Base-by-base conservation (phyloP, 1,140 invertebrate genomes). In the Procambarus clarkii region DNA sequence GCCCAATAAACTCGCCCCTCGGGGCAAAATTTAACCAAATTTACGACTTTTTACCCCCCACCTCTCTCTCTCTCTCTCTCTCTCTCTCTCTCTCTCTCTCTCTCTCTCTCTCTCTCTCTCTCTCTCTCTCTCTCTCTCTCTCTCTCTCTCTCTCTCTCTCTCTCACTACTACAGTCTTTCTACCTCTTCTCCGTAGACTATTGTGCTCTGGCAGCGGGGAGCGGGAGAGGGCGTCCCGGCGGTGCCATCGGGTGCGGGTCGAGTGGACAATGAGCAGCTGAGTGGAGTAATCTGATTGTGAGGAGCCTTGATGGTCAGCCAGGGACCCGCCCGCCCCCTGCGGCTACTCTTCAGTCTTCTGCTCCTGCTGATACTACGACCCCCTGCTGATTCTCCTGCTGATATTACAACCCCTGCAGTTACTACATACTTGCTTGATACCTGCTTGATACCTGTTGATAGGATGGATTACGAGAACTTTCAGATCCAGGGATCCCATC, bases 241-340 rank as follows among this genome's bases (percentile, higher is more conserved):
- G 4, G 46, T n/a, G 45, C 46, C 78, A 48, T 50, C 46, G 4
- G n/a, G 5, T 15, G 45, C 4, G 78, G n/a, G 46, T n/a, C 46
- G 46, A 18, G 45, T 18, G 50, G 46, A 80, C 46, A 50, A 80
- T 48, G 78, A 80, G 78, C 9, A 46, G 15, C 46, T 80, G 78
- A 80, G 78, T 80, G 78, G 46, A 50, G 78, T 80, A 80, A 80
- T 80, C 78, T 80, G 78, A 80, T 80, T 80, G 78, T 80, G 78
- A 80, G 46, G 46, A 80, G 50, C 69, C 46, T 15, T 46, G 50
- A 80, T 80, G 78, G 78, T 80, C 78, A 80, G 46, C 45, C 5
- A 80, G 78, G 78, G 46, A 48, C 78, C 78, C 18, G 15, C 18
- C 78, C 24, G 15, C 46, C 50, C 21, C 34, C 13, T 9, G 7